Evolutionary conservation across 1,140 invertebrate genomes (phyloP).

Genomic region (Drosophila baimaii): DNA sequence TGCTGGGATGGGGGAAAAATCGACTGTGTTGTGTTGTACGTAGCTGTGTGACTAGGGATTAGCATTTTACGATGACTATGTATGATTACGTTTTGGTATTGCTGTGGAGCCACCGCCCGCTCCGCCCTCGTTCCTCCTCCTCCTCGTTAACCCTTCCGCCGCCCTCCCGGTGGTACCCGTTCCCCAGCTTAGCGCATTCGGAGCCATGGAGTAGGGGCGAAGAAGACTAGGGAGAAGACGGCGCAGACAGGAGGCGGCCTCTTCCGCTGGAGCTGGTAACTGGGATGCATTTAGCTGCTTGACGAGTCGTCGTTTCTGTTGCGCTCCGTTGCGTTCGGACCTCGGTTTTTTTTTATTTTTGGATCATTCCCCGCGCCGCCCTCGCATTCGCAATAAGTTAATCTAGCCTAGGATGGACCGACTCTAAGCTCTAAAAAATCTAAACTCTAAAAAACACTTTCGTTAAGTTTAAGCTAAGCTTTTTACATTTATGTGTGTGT

Average conservation of each 20-base stretch:
- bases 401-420: conserved; percentile 36
- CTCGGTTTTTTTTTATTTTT: too few relatives aligned
- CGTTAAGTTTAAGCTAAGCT: conserved; percentile 72
- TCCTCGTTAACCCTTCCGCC: not conserved
- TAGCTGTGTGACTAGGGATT: conserved; percentile 47
- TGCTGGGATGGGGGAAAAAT: conserved; percentile 12
- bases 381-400: conserved; percentile 48
- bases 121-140: not conserved
- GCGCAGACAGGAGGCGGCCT: not conserved
- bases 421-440: conserved; percentile 35
- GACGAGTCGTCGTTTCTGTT: conserved; percentile 39
- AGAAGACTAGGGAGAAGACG: not conserved
- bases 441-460: conserved; percentile 32
- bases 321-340: conserved; percentile 17
- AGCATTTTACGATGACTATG: conserved; percentile 35
- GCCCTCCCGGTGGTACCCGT: not conserved
- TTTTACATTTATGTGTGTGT: conserved; percentile 51
- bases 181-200: conserved; percentile 9
- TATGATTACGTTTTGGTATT: conserved; percentile 52
- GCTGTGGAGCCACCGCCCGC: conserved; percentile 12
- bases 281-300: conserved; percentile 46
- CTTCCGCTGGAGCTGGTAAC: conserved; percentile 24
- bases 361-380: conserved; percentile 43
- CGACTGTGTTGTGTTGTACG: conserved; percentile 49
- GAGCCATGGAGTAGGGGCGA: not conserved